Percentiles rank a stretch among this genome's conserved stretches.
Evolutionary conservation across 2,888 invertebrate species (phyloP).

Genomic region (Prenolepis imparis): DNA sequence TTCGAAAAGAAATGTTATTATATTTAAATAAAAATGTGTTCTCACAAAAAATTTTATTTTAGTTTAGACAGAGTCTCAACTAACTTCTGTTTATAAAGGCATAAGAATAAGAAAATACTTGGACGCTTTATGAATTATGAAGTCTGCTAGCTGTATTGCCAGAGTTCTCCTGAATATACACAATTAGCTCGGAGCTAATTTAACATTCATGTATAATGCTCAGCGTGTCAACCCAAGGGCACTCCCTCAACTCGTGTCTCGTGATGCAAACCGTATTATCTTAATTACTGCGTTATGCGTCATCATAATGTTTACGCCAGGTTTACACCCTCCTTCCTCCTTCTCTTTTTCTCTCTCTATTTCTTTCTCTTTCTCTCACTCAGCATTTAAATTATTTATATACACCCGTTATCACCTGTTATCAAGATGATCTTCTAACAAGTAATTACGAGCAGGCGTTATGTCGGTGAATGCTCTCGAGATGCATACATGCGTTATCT

Average conservation of each 20-base stretch:
- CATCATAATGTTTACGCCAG: conserved; percentile 30
- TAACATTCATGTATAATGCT: conserved; percentile 48
- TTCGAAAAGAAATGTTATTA: not conserved
- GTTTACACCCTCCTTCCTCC: not conserved
- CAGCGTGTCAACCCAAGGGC: conserved; percentile 19
- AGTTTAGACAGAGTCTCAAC: not conserved
- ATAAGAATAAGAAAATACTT: not conserved
- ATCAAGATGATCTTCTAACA: conserved; percentile 41
- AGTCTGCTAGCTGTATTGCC: not conserved
- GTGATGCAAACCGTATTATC: conserved; percentile 64
- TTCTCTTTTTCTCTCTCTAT: not conserved
- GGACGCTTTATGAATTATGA: not conserved
- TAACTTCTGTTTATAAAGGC: not conserved
- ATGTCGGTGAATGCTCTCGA: conserved; percentile 17
- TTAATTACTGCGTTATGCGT: conserved; percentile 64
- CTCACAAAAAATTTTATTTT: not conserved
- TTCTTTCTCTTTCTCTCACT: conserved; percentile 16
- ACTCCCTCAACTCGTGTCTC: conserved; percentile 33
- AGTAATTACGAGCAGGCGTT: conserved; percentile 65
- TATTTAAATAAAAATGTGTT: not conserved
- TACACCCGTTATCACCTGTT: conserved; percentile 10
- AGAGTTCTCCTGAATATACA: conserved; percentile 29
- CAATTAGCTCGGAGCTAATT: conserved; percentile 42
- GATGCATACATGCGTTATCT: not conserved
- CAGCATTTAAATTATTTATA: conserved; percentile 69